A percentile compares a stretch with the other conserved stretches of the same genome.
Conservation (phyloP, 2,113 vertebrate species). For the Nestor notabilis region DNA sequence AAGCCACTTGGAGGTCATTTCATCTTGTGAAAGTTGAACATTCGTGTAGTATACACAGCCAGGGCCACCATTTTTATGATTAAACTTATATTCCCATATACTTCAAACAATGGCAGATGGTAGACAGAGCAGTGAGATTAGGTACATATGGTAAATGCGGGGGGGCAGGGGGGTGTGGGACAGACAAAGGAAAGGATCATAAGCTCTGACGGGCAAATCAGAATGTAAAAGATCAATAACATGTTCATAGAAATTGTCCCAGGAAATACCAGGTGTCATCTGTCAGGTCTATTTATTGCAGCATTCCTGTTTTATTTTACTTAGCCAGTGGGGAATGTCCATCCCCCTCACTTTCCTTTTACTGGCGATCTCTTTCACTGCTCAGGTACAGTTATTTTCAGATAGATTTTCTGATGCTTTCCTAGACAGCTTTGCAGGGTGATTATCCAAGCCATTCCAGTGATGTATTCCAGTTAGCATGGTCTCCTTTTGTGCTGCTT, state of each 20-base stretch:
- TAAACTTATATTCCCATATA: slow-evolving; percentile 25
- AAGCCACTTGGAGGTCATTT: slow-evolving; percentile 63
- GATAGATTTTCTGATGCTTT: neutral
- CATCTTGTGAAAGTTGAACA: slow-evolving; percentile 30
- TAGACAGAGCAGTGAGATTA: slow-evolving; percentile 24
- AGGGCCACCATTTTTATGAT: slow-evolving; percentile 32
- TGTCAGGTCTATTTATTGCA: slow-evolving; percentile 44
- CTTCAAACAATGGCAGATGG: slow-evolving; percentile 60
- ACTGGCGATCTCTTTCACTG: neutral
- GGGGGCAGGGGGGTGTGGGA: neutral
- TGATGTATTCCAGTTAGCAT: neutral
- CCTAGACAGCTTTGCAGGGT: neutral
- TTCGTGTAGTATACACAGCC: neutral
- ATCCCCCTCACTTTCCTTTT: neutral
- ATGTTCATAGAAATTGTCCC: neutral
- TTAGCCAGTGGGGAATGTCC: neutral
- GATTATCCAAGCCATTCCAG: neutral
- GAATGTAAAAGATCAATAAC: slow-evolving; percentile 61
- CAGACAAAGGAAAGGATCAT: slow-evolving; percentile 41
- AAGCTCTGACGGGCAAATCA: slow-evolving; percentile 34
- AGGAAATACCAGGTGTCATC: slow-evolving; percentile 56
- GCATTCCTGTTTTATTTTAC: slow-evolving; percentile 27
- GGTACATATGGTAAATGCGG: slow-evolving; percentile 55
- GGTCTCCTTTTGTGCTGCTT: neutral
- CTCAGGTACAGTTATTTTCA: neutral